A percentile compares a stretch with the other conserved stretches of the same genome.
Conservation (phyloP, 2,888 invertebrate species). For the Agrotis exclamationis region DNA sequence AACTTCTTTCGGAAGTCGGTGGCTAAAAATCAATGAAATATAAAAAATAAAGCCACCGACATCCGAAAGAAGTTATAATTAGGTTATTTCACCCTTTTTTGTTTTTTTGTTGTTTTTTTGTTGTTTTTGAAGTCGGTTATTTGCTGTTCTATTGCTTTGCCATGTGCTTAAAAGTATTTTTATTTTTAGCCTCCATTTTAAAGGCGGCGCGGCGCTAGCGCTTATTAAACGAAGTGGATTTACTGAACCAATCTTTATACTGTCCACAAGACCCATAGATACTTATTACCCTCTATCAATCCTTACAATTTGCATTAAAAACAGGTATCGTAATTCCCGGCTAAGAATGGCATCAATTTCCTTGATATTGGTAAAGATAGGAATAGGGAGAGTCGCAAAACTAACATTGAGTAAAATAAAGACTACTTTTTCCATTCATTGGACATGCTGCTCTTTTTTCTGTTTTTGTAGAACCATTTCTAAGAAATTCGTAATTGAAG, state of each 20-base stretch:
- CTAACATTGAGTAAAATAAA: conserved; percentile 19
- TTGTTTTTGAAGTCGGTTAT: too few relatives aligned
- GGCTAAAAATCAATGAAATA: too few relatives aligned
- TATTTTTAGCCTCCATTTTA: neutral
- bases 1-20: too few relatives aligned
- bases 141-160: neutral
- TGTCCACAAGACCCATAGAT: conserved; percentile 38
- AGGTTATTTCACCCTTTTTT: too few relatives aligned
- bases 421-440: conserved; percentile 12
- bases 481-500: neutral
- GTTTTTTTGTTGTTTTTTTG: too few relatives aligned
- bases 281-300: conserved; percentile 62
- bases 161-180: neutral
- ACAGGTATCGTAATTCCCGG: conserved; percentile 39
- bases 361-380: conserved; percentile 47
- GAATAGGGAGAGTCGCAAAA: conserved; percentile 20
- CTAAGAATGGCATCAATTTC: conserved; percentile 49
- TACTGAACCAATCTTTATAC: conserved; percentile 32
- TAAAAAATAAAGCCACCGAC: too few relatives aligned
- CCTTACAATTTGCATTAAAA: conserved; percentile 59
- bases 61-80: too few relatives aligned
- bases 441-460: neutral
- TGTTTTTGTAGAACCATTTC: neutral
- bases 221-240: conserved; percentile 14
- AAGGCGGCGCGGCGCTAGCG: neutral